A percentile compares a stretch with the other conserved stretches of the same genome.
These are phyloP conservation scores for Drosophila mayri DNA, from an alignment of 1,140 invertebrate species.

Conservation along the genomic window DNA sequence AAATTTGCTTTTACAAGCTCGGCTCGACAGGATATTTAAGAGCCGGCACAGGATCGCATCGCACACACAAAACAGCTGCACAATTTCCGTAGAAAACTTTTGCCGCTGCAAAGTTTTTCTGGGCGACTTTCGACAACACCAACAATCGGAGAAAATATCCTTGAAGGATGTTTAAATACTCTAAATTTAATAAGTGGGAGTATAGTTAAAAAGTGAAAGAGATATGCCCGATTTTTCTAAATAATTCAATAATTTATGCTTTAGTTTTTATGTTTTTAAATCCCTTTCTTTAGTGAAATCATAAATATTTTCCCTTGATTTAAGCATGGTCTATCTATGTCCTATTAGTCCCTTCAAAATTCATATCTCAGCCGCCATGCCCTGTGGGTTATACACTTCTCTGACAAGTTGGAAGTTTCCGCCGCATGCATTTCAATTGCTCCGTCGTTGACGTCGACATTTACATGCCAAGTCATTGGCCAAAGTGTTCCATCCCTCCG, in stretches of 20 bases:
- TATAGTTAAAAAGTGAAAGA: not conserved
- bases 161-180: slow-evolving; percentile 8
- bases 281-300: not conserved
- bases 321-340: not conserved
- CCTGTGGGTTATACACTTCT: slow-evolving; percentile 35
- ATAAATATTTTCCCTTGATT: too few species aligned
- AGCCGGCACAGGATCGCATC: slow-evolving; percentile 13
- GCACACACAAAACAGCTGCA: slow-evolving; percentile 77
- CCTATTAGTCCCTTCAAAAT: not conserved
- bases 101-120: slow-evolving; percentile 71
- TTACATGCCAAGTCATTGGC: slow-evolving; percentile 78
- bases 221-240: too few species aligned
- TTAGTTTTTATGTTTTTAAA: not conserved
- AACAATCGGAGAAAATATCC: slow-evolving; percentile 22
- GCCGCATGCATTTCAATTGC: slow-evolving; percentile 80
- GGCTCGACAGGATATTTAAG: slow-evolving; percentile 48
- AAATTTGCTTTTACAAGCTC: slow-evolving; percentile 63
- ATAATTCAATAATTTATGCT: not conserved
- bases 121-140: slow-evolving; percentile 72
- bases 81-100: slow-evolving; percentile 77
- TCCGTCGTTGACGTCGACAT: slow-evolving; percentile 56
- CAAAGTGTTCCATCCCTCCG: slow-evolving; percentile 22
- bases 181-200: not conserved
- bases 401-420: slow-evolving; percentile 58
- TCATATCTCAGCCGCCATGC: slow-evolving; percentile 9